phyloP scores from a whole-genome alignment of 2,888 invertebrate genomes.

The Selenia dentaria region DNA sequence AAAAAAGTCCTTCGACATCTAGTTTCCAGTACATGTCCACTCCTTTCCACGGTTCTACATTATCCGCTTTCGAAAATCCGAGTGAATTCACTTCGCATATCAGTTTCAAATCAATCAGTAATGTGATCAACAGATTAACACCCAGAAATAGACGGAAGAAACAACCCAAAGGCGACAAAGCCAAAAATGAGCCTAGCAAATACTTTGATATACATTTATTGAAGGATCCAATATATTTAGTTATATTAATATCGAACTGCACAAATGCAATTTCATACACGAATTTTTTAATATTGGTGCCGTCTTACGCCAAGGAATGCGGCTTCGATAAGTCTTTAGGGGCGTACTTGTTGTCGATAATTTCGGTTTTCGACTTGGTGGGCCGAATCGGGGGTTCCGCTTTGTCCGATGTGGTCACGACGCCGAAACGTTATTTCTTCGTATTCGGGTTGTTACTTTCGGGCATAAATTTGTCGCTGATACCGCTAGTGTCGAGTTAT shows the following conservation, averaged over 20 bases:
- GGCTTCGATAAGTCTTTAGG: slow-evolving; percentile 89
- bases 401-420: slow-evolving; percentile 89
- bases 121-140: slow-evolving; percentile 82
- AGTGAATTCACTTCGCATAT: slow-evolving; percentile 92
- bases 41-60: slow-evolving; percentile 93
- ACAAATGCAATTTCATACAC: slow-evolving; percentile 95
- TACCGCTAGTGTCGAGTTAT: slow-evolving; percentile 89
- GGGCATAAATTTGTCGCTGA: slow-evolving; percentile 88
- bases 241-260: slow-evolving; percentile 93
- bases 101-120: slow-evolving; percentile 90
- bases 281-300: slow-evolving; percentile 92
- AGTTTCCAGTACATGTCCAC: slow-evolving; percentile 94
- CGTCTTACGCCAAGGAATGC: slow-evolving; percentile 89
- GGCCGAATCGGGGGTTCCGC: slow-evolving; percentile 95
- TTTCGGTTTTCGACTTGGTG: slow-evolving; percentile 91
- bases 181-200: slow-evolving; percentile 80
- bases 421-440: slow-evolving; percentile 93
- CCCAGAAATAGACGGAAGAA: slow-evolving; percentile 69
- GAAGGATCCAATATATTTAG: slow-evolving; percentile 91
- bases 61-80: slow-evolving; percentile 90
- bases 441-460: slow-evolving; percentile 91
- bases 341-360: slow-evolving; percentile 90
- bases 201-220: slow-evolving; percentile 90
- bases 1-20: slow-evolving; percentile 90
- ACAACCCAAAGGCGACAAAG: slow-evolving; percentile 57